Evolutionary conservation across 1,140 invertebrate genomes (phyloP).

Genomic region (Cyrtorhinus lividipennis): DNA sequence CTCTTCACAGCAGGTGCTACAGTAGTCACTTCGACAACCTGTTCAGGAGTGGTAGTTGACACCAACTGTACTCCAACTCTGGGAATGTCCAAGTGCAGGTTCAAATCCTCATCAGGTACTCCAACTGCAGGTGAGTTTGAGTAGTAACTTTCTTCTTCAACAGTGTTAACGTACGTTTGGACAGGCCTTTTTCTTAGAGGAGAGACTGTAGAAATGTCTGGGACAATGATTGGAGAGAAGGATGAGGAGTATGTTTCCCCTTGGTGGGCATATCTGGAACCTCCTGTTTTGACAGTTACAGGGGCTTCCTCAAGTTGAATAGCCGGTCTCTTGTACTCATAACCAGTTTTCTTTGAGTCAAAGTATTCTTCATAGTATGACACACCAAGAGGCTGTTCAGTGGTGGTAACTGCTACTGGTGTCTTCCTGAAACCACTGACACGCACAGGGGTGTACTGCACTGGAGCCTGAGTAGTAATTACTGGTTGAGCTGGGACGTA

Average conservation of each 20-base stretch:
- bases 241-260: conserved; percentile 7
- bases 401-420: background rate
- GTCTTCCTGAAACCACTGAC: background rate
- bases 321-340: conserved; percentile 10
- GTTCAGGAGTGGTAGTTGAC: conserved; percentile 17
- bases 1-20: conserved; percentile 14
- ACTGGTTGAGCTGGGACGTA: background rate
- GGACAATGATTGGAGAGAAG: conserved; percentile 10
- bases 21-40: conserved; percentile 13
- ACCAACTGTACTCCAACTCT: conserved; percentile 1
- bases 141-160: conserved; percentile 20
- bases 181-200: conserved; percentile 11
- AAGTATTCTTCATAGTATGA: conserved; percentile 21
- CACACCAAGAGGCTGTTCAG: conserved; percentile 9
- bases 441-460: background rate
- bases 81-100: conserved; percentile 16
- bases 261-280: background rate
- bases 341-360: conserved; percentile 19
- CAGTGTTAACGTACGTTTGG: conserved; percentile 16
- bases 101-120: conserved; percentile 17
- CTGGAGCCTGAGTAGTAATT: background rate
- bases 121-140: conserved; percentile 14
- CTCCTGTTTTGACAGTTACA: background rate
- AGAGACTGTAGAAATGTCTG: conserved; percentile 5
- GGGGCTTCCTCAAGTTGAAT: conserved; percentile 8